phyloP scores from a whole-genome alignment of 2,888 invertebrate genomes.

The Hyppa rectilinea region DNA sequence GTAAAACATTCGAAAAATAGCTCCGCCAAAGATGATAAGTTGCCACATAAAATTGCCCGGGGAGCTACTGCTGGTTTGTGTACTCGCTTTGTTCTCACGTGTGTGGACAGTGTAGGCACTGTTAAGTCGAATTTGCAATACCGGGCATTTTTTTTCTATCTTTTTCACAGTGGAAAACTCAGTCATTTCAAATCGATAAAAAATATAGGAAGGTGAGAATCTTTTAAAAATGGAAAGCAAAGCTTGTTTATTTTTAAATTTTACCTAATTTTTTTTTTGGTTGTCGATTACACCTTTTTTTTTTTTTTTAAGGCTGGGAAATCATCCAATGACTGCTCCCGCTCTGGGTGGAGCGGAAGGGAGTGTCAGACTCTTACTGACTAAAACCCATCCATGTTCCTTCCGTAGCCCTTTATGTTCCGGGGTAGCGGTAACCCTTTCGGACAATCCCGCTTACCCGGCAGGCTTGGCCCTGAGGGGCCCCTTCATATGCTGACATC shows the following conservation, averaged over 20 bases:
- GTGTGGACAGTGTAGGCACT: background rate
- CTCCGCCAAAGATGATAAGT: conserved; percentile 80
- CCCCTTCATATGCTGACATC: too few species aligned
- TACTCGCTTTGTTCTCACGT: conserved; percentile 47
- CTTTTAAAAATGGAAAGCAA: background rate
- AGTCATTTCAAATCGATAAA: background rate
- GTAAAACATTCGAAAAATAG: conserved; percentile 81
- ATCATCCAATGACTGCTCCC: too few species aligned
- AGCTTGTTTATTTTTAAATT: background rate
- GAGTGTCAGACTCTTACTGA: too few species aligned
- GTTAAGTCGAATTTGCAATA: background rate
- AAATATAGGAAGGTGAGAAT: background rate
- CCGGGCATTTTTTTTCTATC: background rate
- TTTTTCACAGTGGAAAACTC: background rate
- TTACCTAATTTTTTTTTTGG: background rate
- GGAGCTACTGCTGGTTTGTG: conserved; percentile 39
- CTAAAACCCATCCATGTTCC: too few species aligned
- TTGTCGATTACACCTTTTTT: background rate
- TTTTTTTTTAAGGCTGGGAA: too few species aligned
- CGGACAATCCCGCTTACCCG: too few species aligned
- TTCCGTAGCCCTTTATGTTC: too few species aligned
- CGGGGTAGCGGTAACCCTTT: too few species aligned
- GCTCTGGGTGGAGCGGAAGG: too few species aligned
- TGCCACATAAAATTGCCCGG: conserved; percentile 74
- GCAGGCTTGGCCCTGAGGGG: too few species aligned